phyloP scores from a whole-genome alignment of 2,113 vertebrate species.

The Alligator mississippiensis region DNA sequence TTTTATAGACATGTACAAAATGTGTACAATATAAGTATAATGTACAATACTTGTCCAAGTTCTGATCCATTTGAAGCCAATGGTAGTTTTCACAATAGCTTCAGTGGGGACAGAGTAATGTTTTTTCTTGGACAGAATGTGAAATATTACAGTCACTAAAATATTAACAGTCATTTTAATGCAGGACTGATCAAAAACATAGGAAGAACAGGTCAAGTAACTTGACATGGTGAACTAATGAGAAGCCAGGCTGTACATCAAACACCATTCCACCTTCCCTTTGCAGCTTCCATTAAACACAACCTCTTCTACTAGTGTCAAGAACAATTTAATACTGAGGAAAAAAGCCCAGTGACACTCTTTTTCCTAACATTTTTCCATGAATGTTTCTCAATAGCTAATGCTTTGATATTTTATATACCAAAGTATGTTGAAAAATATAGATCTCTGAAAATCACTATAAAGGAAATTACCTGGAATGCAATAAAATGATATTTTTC shows the following conservation, averaged over 20 bases:
- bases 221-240: not conserved
- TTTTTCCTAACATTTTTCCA: constrained; percentile 60
- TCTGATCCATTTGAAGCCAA: not conserved
- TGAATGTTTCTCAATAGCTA: constrained; percentile 42
- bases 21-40: too few species aligned
- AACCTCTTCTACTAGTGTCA: constrained; percentile 64
- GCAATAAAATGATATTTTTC: not conserved
- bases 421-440: not conserved
- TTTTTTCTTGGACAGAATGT: not conserved
- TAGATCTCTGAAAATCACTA: not conserved
- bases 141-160: not conserved
- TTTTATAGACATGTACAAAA: not conserved
- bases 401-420: constrained; percentile 31
- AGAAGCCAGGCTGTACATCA: not conserved
- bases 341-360: constrained; percentile 42
- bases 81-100: not conserved
- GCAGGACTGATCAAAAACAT: not conserved
- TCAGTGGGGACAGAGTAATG: not conserved
- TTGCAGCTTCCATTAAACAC: constrained; percentile 45
- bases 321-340: constrained; percentile 71
- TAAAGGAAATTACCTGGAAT: not conserved
- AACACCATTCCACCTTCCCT: not conserved
- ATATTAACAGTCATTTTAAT: not conserved
- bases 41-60: too few species aligned
- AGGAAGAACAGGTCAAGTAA: not conserved